Conservation (phyloP, 35 echinoderm and acorn worm genomes). For the Apostichopus japonicus region DNA sequence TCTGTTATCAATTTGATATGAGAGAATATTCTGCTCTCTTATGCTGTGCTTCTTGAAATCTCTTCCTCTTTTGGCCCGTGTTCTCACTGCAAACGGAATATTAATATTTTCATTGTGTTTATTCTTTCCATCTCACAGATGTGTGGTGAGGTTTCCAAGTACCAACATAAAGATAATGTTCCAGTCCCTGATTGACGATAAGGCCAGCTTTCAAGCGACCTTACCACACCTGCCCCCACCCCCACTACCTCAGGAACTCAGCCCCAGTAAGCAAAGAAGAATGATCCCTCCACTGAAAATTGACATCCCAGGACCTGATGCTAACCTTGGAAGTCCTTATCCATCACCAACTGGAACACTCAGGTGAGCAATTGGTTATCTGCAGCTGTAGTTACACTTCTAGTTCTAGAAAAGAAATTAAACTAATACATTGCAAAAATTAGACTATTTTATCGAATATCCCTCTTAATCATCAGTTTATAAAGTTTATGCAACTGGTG, state of each 20-base stretch:
- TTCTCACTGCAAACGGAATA: no score
- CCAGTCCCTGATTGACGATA: slow-evolving; percentile 82
- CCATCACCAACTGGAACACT: slow-evolving; percentile 96
- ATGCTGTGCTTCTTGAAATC: no score
- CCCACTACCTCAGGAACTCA: slow-evolving; percentile 63
- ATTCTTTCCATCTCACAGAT: slow-evolving; percentile 63
- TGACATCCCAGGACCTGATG: slow-evolving; percentile 89
- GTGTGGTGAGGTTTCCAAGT: slow-evolving; percentile 95
- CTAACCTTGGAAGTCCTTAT: slow-evolving; percentile 83
- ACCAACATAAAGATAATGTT: slow-evolving; percentile 99
- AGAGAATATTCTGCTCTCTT: no score
- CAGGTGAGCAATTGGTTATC: slow-evolving; percentile 57
- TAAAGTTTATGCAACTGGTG: no score
- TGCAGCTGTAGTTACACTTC: background rate
- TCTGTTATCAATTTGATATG: slow-evolving; percentile 92
- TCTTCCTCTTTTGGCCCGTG: no score
- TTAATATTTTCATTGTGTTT: background rate
- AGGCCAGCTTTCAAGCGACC: slow-evolving; percentile 27
- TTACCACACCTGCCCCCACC: slow-evolving; percentile 31
- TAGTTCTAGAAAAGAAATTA: background rate
- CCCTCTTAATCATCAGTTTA: no score
- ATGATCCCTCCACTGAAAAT: slow-evolving; percentile 90
- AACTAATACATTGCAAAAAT: background rate
- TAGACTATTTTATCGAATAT: no score
- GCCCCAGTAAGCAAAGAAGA: slow-evolving; percentile 63